phyloP scores from a whole-genome alignment of 2,888 invertebrate genomes.

The Syritta pipiens region DNA sequence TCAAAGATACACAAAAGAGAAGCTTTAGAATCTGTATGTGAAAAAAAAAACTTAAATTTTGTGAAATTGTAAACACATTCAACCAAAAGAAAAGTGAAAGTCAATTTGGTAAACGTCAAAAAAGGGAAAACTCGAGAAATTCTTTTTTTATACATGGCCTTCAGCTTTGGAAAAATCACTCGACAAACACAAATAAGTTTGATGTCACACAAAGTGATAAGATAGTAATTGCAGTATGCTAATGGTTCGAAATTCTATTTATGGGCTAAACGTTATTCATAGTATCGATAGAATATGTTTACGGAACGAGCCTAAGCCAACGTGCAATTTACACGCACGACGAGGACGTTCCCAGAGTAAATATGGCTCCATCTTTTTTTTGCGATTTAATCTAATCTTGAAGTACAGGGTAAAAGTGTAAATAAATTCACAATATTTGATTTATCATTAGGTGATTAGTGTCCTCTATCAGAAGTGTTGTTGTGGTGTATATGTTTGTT shows the following conservation, averaged over 20 bases:
- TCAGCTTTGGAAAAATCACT: background rate
- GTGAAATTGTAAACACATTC: constrained; percentile 27
- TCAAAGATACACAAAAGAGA: constrained; percentile 22
- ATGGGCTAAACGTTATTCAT: constrained; percentile 2
- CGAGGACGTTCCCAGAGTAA: too few relatives aligned
- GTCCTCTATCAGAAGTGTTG: constrained; percentile 23
- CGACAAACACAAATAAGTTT: background rate
- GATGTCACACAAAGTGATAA: constrained; percentile 30
- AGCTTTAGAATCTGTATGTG: constrained; percentile 18
- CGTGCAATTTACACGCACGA: constrained; percentile 8
- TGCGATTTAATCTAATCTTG: constrained; percentile 27
- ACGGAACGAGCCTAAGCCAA: constrained; percentile 16
- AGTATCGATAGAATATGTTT: constrained; percentile 10
- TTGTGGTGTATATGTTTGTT: constrained; percentile 28
- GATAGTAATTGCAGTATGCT: constrained; percentile 31
- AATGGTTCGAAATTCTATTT: constrained; percentile 9
- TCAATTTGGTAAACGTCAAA: background rate
- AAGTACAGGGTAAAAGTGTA: constrained; percentile 25
- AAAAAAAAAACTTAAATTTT: constrained; percentile 2
- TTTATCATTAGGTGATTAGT: constrained; percentile 53
- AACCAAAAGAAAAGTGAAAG: constrained; percentile 42
- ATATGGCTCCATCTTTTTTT: too few relatives aligned
- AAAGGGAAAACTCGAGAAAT: background rate
- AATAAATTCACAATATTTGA: constrained; percentile 61
- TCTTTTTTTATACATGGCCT: background rate